Conservation (phyloP, 2,888 invertebrate species). For the Coenonympha arcania region DNA sequence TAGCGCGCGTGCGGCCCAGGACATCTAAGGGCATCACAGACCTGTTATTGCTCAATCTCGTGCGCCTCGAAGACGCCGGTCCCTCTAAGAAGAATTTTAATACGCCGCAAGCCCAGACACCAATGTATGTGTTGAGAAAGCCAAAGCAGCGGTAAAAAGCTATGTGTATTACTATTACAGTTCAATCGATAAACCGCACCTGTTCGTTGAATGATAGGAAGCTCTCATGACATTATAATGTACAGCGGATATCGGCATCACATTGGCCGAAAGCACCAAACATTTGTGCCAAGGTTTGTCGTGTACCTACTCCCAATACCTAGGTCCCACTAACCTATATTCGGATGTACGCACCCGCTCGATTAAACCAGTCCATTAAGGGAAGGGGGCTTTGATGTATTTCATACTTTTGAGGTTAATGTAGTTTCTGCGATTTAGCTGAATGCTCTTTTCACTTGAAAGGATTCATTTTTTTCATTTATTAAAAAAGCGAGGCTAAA, state of each 20-base stretch:
- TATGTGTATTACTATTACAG: neutral
- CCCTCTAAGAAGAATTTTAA: no score
- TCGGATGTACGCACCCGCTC: neutral
- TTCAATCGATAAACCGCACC: neutral
- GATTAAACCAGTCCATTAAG: neutral
- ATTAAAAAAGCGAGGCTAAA: no score
- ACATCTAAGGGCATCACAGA: no score
- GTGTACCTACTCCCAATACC: no score
- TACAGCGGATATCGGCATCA: neutral
- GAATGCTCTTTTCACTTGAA: neutral
- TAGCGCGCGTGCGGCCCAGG: no score
- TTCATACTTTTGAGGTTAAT: neutral
- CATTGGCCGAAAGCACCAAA: neutral
- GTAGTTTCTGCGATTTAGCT: neutral
- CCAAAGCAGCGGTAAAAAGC: no score
- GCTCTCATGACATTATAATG: neutral
- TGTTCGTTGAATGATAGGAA: neutral
- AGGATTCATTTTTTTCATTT: neutral
- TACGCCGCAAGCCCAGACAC: no score
- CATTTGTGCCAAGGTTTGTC: slow-evolving; percentile 4
- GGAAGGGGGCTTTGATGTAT: neutral
- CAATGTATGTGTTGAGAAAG: no score
- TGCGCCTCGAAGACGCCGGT: no score
- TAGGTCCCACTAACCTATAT: slow-evolving; percentile 1
- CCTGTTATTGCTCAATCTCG: no score